phyloP scores from a whole-genome alignment of 2,113 vertebrate genomes.

The Petrocephalus microphthalmus region DNA sequence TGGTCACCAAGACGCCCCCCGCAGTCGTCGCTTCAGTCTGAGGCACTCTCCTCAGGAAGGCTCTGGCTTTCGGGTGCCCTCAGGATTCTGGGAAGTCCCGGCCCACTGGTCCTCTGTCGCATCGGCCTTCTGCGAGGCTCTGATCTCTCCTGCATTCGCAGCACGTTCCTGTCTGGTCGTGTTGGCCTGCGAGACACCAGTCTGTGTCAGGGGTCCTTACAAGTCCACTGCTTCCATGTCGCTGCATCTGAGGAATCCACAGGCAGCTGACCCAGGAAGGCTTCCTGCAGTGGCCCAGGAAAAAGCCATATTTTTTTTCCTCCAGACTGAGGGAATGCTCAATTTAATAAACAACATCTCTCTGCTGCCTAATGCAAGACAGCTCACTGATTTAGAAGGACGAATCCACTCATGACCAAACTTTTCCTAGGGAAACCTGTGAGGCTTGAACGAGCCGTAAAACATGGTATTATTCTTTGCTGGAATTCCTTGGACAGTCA shows the following conservation, averaged over 20 bases:
- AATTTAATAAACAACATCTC: slow-evolving; percentile 5
- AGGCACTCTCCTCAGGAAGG: neutral
- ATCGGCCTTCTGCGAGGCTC: neutral
- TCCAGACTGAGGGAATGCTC: neutral
- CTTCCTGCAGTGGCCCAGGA: neutral
- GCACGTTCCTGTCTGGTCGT: neutral
- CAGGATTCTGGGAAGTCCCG: neutral
- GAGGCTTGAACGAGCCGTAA: neutral
- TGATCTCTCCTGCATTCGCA: neutral
- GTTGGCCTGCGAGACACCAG: neutral
- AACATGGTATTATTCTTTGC: neutral
- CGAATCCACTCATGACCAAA: neutral
- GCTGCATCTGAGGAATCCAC: neutral
- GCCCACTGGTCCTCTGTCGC: neutral
- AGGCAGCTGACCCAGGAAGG: neutral
- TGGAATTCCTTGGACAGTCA: neutral
- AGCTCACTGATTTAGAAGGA: neutral
- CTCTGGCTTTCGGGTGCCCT: neutral
- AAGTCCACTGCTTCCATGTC: neutral
- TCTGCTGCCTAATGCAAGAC: neutral
- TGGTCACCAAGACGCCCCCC: neutral
- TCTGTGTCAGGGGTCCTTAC: neutral
- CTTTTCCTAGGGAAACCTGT: neutral
- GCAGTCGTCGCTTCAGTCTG: neutral
- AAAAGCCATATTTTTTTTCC: neutral